A percentile compares a stretch with the other conserved stretches of the same genome.
Conservation (phyloP, 2,113 vertebrate genomes). For the Indicator indicator region DNA sequence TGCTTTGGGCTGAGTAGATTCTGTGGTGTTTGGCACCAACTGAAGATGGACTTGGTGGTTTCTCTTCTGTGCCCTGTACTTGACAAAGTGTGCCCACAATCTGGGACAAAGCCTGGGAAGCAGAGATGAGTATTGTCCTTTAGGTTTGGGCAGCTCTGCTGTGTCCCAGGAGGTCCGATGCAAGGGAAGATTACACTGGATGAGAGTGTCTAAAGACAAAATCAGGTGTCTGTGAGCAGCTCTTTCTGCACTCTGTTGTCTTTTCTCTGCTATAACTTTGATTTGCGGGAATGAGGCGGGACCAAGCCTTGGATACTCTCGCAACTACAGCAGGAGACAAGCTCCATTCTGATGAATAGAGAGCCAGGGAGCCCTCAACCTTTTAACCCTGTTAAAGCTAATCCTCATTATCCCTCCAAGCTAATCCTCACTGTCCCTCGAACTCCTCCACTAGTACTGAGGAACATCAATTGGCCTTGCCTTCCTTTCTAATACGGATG, state of each 20-base stretch:
- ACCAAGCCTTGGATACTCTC: not conserved
- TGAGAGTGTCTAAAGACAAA: not conserved
- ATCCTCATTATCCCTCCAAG: too few species aligned
- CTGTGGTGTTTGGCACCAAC: not conserved
- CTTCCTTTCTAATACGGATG: not conserved
- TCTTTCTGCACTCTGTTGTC: not conserved
- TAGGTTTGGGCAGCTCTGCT: not conserved
- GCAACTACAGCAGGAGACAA: not conserved
- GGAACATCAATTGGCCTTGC: not conserved
- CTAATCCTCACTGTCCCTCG: not conserved
- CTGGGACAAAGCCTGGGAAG: not conserved
- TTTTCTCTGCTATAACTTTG: not conserved
- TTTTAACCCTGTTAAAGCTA: not conserved
- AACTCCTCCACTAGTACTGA: not conserved
- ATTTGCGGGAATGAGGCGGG: not conserved
- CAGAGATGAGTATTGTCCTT: rapidly evolving
- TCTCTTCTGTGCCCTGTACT: not conserved
- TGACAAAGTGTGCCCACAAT: not conserved
- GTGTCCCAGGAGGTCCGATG: not conserved
- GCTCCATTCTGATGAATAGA: not conserved
- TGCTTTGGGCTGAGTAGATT: not conserved
- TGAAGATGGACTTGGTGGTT: not conserved
- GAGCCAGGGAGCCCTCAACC: not conserved
- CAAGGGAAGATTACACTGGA: not conserved
- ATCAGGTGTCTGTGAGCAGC: not conserved